phyloP scores from a whole-genome alignment of 2,797 vertebrate genomes.

The Hoplostethus mediterraneus region DNA sequence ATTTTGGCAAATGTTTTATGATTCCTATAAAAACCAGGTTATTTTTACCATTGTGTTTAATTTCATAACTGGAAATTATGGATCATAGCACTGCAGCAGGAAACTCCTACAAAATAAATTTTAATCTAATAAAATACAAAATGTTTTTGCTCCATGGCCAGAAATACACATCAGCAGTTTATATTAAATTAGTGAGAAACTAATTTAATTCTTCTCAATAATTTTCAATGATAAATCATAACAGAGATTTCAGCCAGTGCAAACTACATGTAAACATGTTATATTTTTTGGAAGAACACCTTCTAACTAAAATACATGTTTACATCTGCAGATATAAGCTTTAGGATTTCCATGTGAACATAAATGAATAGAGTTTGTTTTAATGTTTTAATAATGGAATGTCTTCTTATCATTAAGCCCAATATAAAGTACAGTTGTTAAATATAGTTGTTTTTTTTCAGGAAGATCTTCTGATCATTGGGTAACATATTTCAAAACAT shows the following conservation, averaged over 20 bases:
- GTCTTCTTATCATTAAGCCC: not conserved
- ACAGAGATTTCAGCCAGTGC: conserved; percentile 2
- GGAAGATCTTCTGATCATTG: not conserved
- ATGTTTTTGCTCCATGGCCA: not conserved
- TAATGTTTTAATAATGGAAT: conserved; percentile 6
- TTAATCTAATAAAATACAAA: not conserved
- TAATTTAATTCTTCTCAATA: not conserved
- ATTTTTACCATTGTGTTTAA: not conserved
- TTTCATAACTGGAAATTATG: conserved; percentile 7
- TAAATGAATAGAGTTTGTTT: conserved; percentile 18
- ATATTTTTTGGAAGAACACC: not conserved
- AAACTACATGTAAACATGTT: not conserved
- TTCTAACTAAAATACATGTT: not conserved
- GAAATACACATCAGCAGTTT: not conserved
- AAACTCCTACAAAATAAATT: not conserved
- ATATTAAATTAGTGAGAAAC: no score
- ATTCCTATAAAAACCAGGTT: not conserved
- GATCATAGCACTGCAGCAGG: not conserved
- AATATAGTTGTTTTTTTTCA: not conserved
- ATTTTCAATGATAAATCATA: not conserved
- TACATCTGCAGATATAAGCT: not conserved
- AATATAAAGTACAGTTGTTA: not conserved
- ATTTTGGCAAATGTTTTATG: not conserved
- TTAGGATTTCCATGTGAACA: not conserved
- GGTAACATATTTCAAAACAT: conserved; percentile 13